Conservation (phyloP, 2,113 vertebrate genomes). For the Helogale parvula region DNA sequence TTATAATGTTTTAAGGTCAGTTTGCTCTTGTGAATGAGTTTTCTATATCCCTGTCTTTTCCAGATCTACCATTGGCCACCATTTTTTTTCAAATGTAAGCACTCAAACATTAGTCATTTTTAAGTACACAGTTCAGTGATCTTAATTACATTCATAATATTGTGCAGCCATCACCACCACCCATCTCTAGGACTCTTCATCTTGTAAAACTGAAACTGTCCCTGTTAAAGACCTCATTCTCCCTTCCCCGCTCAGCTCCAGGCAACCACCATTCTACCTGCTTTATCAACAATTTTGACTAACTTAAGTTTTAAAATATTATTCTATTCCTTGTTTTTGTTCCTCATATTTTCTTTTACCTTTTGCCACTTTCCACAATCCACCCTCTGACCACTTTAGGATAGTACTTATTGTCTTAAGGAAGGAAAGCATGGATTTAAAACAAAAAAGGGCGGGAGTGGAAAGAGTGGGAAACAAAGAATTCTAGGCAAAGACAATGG, state of each 20-base stretch:
- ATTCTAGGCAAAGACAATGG: neutral
- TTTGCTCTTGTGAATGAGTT: slow-evolving; percentile 3
- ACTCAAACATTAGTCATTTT: neutral
- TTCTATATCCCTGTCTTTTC: neutral
- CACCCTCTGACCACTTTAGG: neutral
- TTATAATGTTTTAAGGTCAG: neutral
- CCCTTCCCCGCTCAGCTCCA: neutral
- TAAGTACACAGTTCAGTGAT: neutral
- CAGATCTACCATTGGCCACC: neutral
- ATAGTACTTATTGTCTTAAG: neutral
- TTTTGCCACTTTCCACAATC: neutral
- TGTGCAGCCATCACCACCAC: neutral
- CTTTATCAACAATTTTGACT: neutral
- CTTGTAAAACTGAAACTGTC: neutral
- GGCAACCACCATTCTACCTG: neutral
- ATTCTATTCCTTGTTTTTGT: neutral
- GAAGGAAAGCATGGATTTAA: neutral
- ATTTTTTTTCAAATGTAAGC: slow-evolving; percentile 8
- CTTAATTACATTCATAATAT: neutral
- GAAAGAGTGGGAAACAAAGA: neutral
- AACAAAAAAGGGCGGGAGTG: neutral
- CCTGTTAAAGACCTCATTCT: neutral
- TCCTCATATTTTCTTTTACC: neutral
- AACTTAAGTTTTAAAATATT: neutral
- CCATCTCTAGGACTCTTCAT: neutral